Base-by-base conservation (phyloP, 2,797 vertebrate species). In the Syngnathus rostellatus region DNA sequence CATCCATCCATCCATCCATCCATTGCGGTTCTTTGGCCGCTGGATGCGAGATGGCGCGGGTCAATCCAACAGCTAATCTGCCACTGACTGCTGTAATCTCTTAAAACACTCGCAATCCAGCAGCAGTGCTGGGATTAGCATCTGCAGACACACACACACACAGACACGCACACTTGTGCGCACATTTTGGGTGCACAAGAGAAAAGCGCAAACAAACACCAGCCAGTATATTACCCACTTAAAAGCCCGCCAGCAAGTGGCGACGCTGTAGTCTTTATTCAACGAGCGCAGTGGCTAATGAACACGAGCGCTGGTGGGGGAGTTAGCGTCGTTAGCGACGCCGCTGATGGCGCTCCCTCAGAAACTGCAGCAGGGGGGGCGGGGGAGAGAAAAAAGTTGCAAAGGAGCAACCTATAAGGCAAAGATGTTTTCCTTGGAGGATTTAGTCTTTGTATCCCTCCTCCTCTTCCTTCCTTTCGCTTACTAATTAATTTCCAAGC, bases 81-180 rank as follows among this genome's bases (percentile, higher is more conserved):
- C 72, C 61, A 73, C 72, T 72, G 72, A 66, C 51, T 70, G 69
- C 71, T 65, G 70, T 81, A 80, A 88, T 90, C 86, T 66, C 73
- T 86, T 86, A 88, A 87, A 90, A 88, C 68, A 83, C 67, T 76
- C 66, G n/a, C 75, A 83, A 76, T 89, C 84, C 86, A 76, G 82
- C 76, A 68, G 62, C 75, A 79, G 64, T 65, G 25, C 58, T 65
- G 61, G 79, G 79, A 81, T 87, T 84, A 82, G 71, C 70, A 69
- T 78, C 59, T 77, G 73, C 57, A 76, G 67, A 75, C 76, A 76
- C 69, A 76, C 61, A 50, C 61, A 63, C 63, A 65, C 51, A 61
- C 70, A 43, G 66, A 38, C 63, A 68, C 37, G 50, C 38, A 69
- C 65, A 64, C 77, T 65, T 64, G 61, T 88, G 82, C 31, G 31